Evolutionary conservation across 2,888 invertebrate genomes (phyloP).

Genomic region (Eupithecia tripunctaria): DNA sequence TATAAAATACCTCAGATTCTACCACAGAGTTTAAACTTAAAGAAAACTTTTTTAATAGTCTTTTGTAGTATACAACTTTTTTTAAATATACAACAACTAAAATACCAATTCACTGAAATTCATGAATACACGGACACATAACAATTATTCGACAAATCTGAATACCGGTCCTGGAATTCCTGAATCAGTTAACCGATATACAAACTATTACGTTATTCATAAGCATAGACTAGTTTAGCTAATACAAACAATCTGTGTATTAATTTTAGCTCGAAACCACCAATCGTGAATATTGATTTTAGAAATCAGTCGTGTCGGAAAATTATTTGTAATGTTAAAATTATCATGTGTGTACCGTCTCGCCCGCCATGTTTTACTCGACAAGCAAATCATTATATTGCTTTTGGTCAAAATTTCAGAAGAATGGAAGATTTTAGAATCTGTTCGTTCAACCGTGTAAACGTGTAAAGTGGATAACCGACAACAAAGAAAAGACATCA

Average conservation of each 20-base stretch:
- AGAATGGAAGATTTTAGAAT: too few species aligned
- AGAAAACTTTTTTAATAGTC: too few species aligned
- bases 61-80: too few species aligned
- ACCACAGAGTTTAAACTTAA: not conserved
- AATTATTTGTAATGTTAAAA: not conserved
- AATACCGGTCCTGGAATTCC: not conserved
- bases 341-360: not conserved
- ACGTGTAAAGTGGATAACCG: not conserved
- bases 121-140: not conserved
- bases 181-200: not conserved
- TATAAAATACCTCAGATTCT: not conserved
- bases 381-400: too few species aligned
- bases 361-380: too few species aligned
- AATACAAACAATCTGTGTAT: not conserved
- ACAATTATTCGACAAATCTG: conserved; percentile 1
- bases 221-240: not conserved
- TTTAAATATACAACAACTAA: not conserved
- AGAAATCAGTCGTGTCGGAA: not conserved
- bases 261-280: not conserved
- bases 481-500: not conserved
- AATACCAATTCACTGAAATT: not conserved
- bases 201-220: not conserved
- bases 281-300: not conserved
- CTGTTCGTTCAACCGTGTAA: not conserved
- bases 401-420: too few species aligned